Conservation (phyloP, 2,113 vertebrate species). For the Eleginops maclovinus region DNA sequence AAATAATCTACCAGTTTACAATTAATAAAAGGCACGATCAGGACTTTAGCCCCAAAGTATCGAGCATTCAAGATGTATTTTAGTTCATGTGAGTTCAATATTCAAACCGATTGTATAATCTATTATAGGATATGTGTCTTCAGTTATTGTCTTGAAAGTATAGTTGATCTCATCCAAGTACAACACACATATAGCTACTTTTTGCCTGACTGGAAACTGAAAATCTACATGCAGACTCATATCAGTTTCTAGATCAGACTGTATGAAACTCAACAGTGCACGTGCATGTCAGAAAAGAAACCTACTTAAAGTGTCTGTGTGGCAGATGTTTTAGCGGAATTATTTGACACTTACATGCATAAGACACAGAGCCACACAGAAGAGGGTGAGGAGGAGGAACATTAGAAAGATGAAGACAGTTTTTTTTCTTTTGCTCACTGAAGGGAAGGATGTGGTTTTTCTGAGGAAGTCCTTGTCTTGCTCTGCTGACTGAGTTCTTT, state of each 20-base stretch:
- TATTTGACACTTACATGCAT: neutral
- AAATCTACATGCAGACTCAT: constrained; percentile 4
- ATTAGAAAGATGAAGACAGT: neutral
- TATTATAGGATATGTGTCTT: no score
- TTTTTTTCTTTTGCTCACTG: constrained; percentile 15
- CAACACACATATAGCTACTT: neutral
- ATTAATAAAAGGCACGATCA: no score
- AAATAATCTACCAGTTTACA: no score
- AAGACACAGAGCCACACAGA: neutral
- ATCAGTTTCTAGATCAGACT: neutral
- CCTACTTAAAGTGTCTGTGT: neutral
- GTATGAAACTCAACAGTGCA: constrained; percentile 16
- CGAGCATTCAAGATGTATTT: no score
- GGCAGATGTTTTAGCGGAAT: neutral
- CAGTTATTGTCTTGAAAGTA: no score
- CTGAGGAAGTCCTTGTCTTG: constrained; percentile 59
- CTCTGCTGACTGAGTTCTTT: constrained; percentile 55
- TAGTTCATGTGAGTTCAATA: no score
- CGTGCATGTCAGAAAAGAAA: neutral
- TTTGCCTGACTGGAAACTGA: neutral
- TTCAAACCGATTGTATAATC: no score
- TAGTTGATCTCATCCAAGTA: no score
- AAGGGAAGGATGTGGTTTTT: constrained; percentile 72
- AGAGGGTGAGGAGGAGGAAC: neutral
- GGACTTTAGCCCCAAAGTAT: no score